Base-by-base conservation (phyloP, 2,888 invertebrate species). In the Diarsia dahlii region DNA sequence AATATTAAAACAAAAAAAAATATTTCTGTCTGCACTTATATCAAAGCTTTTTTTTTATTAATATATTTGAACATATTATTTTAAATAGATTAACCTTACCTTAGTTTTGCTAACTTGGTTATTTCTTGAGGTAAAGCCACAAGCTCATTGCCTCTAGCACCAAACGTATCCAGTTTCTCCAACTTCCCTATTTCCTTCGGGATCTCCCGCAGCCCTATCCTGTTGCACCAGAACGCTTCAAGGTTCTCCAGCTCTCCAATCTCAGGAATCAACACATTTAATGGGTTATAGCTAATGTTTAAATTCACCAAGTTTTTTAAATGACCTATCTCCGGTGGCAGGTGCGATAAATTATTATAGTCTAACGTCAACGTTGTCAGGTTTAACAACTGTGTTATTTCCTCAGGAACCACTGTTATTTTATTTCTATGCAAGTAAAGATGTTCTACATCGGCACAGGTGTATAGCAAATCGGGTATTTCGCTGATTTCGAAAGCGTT, bases 191-290 rank as follows among this genome's bases (percentile, higher is more conserved):
- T 97, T 91, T 97, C 97, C 66, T 96, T 95, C 0, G 98, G 98
- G 68, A 98, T 94, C 82, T 95, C 94, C 23, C 92, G 92, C 39
- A 98, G 90, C 6, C 97, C 97, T 91, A 95, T 96, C 83, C 92
- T 97, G 88, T 98, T 98, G 89, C 98, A 97, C 98, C 98, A 98
- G 85, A 98, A 96, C 3, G 97, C 97, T 90, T 98, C 97, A 70
- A 98, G 91, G 82, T 96, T 96, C 62, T 95, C 96, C 66, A 98
- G 93, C 66, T 97, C 95, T 6, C 97, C 97, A 77, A 98, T 97
- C 89, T 97, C 97, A 15, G 97, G 96, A 52, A 97, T 97, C 72
- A 98, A 91, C 50, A 92, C 93, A 77, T 95, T 93, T 65, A 98
- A 94, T 13, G 97, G 97, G 91, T 98, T 98, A 87, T 98, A 97